Percentiles rank a stretch among this genome's conserved stretches.
phyloP scores from a whole-genome alignment of 2,797 vertebrate species.

The Megaceryle alcyon region DNA sequence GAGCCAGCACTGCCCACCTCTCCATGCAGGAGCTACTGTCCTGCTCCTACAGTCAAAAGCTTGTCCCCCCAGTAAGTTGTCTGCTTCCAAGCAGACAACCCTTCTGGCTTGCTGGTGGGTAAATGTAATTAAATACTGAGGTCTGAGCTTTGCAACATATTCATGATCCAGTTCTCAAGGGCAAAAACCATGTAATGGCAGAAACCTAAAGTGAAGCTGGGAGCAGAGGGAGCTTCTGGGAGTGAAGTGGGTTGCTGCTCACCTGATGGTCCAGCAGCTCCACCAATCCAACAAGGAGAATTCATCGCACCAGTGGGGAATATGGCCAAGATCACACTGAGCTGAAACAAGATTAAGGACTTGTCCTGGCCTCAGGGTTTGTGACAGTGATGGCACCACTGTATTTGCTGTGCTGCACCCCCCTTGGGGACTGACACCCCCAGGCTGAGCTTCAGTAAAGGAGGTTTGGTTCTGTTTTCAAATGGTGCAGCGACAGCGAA shows the following conservation, averaged over 20 bases:
- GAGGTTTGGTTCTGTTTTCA: not conserved
- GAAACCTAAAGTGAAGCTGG: not conserved
- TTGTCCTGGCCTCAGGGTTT: not conserved
- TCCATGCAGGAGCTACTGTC: not conserved
- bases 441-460: not conserved
- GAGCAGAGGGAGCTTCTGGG: not conserved
- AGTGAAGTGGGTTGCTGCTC: not conserved
- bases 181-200: not conserved
- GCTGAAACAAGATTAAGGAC: not conserved
- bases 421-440: not conserved
- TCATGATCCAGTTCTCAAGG: not conserved
- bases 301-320: not conserved
- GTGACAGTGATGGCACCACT: fast-evolving
- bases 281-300: not conserved
- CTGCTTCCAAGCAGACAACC: not conserved
- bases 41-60: not conserved
- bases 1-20: not conserved
- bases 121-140: not conserved
- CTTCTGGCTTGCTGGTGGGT: not conserved
- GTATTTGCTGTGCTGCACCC: not conserved
- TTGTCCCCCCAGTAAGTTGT: not conserved
- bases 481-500: no score
- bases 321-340: not conserved
- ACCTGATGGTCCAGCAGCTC: not conserved
- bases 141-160: not conserved